Conservation (phyloP, 2,113 vertebrate genomes). For the Plecturocebus donacophilus region DNA sequence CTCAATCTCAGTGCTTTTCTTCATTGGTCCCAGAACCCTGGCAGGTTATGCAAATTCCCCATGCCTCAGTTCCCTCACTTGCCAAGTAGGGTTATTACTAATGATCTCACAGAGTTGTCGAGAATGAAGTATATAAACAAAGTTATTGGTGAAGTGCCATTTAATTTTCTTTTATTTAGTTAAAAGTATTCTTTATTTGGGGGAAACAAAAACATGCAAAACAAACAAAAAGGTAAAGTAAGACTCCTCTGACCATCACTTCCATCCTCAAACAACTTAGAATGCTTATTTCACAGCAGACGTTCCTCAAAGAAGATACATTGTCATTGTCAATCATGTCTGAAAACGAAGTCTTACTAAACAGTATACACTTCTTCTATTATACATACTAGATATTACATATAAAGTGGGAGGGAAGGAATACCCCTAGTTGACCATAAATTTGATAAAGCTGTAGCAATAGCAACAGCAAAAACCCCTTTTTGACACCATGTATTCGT, state of each 20-base stretch:
- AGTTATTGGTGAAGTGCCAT: not conserved
- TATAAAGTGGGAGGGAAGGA: not conserved
- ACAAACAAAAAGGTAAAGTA: not conserved
- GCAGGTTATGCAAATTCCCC: not conserved
- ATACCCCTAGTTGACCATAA: not conserved
- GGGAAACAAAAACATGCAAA: not conserved
- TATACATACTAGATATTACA: not conserved
- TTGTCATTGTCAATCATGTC: not conserved
- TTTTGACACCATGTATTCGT: not conserved
- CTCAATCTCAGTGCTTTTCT: not conserved
- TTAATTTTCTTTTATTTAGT: not conserved
- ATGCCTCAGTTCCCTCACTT: not conserved
- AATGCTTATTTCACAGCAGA: not conserved
- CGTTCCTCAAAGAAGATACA: not conserved
- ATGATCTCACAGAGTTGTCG: not conserved
- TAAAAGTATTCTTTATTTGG: not conserved
- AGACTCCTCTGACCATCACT: not conserved
- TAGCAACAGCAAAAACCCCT: not conserved
- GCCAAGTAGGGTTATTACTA: not conserved
- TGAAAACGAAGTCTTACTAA: not conserved
- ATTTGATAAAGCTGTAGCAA: not conserved
- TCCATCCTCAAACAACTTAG: not conserved
- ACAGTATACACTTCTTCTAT: not conserved
- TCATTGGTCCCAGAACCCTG: not conserved
- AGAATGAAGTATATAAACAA: not conserved